Base-by-base conservation (phyloP, 2,888 invertebrate genomes). In the Conchocele bisecta region DNA sequence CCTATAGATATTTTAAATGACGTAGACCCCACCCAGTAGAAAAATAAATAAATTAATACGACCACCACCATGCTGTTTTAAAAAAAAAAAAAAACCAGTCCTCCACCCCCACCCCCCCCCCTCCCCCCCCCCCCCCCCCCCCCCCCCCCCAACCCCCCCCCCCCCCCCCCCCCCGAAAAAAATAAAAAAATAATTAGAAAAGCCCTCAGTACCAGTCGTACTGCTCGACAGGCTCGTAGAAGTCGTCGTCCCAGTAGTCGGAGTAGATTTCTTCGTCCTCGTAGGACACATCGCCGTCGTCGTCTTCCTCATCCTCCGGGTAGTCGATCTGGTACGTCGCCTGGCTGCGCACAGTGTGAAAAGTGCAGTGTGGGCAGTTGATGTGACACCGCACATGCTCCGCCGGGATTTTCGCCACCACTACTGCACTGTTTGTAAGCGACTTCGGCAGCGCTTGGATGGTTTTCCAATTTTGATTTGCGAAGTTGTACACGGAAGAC, bases 361-460 rank as follows among this genome's bases (percentile, higher is more conserved):
- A 82, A 56, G 64, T 60, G 67, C 86, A 86, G 65, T 86, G 86
- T 1, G 84, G 86, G 58, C 86, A 86, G 26, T 83, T 78, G 22
- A 82, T 76, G 51, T 84, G 83, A 56, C 86, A 86, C 26, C 78
- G 57, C 4, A 84, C 64, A 20, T 77, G 69, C n/a, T 79, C 76
- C 13, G 71, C 59, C 9, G 84, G 83, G 20, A 86, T 50, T 42
- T 70, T 75, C 1, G 77, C 83, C 0, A 75, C 63, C 20, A 81
- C 72, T 2, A 81, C 66, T 2, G 79, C 83, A 58, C 82, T 75
- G 48, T 79, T 74, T 53, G 75, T 75, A 26, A 84, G 56, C 1
- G 84, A 71, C 51, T 76, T 74, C 1, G 86, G 86, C 37, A 84
- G 42, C 24, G 75, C 73, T 11, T 75, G 74, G 15, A 86, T 26